phyloP scores from a whole-genome alignment of 1,140 invertebrate genomes.

The Drosophila biarmipes region DNA sequence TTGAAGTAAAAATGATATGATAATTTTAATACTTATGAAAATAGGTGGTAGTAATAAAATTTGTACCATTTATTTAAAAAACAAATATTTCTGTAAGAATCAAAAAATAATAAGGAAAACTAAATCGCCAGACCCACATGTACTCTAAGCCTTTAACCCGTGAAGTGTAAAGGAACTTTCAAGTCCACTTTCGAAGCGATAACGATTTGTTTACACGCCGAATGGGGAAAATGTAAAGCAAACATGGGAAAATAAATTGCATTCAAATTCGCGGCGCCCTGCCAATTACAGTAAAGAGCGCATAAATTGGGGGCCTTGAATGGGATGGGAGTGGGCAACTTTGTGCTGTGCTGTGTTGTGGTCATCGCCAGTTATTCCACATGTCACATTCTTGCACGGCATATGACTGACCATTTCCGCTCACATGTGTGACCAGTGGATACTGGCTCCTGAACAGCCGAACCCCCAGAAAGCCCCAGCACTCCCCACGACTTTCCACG shows the following conservation, averaged over 20 bases:
- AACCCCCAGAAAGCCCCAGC: neutral
- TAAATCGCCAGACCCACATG: too few relatives aligned
- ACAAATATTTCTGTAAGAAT: neutral
- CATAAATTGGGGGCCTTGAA: slow-evolving; percentile 35
- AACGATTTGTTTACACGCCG: slow-evolving; percentile 31
- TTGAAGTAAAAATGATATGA: too few relatives aligned
- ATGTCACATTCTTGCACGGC: slow-evolving; percentile 60
- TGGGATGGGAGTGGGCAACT: neutral
- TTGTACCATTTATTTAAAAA: too few relatives aligned
- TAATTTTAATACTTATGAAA: too few relatives aligned
- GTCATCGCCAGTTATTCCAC: slow-evolving; percentile 52
- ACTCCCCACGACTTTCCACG: neutral
- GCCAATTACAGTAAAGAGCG: slow-evolving; percentile 56
- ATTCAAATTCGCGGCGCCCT: slow-evolving; percentile 39
- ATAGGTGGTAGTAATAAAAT: neutral
- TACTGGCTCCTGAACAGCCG: neutral
- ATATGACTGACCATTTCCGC: slow-evolving; percentile 61
- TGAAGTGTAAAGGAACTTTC: neutral
- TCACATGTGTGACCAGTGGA: neutral
- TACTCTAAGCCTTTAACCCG: neutral
- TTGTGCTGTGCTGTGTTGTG: slow-evolving; percentile 26
- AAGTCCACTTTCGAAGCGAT: neutral
- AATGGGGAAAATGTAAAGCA: slow-evolving; percentile 27
- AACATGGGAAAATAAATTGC: slow-evolving; percentile 38
- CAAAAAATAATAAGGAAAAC: too few relatives aligned